Evolutionary conservation across 2,797 vertebrate genomes (phyloP).

Genomic region (Hipposideros larvatus): DNA sequence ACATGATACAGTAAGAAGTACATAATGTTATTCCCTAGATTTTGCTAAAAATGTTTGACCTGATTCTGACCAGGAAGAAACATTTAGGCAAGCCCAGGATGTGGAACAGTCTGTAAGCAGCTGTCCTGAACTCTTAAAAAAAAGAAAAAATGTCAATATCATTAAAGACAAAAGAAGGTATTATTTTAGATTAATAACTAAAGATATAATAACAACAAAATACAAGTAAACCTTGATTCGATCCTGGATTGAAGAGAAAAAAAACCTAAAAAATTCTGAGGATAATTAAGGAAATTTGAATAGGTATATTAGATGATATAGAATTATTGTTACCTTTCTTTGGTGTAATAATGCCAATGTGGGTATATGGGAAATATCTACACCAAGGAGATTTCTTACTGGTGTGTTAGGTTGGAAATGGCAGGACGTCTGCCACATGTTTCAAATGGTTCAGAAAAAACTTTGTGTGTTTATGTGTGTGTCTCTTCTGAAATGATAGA

Average conservation of each 20-base stretch:
- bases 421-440: neutral
- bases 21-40: neutral
- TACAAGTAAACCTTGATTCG: neutral
- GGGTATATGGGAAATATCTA: neutral
- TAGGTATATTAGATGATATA: neutral
- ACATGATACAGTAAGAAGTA: neutral
- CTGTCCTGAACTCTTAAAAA: neutral
- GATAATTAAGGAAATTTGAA: neutral
- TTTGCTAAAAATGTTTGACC: constrained; percentile 27
- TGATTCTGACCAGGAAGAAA: constrained; percentile 26
- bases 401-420: neutral
- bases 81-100: neutral
- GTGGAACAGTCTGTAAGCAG: neutral
- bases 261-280: neutral
- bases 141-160: neutral
- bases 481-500: neutral
- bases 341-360: neutral
- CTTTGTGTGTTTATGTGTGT: neutral
- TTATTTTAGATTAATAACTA: neutral
- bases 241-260: neutral
- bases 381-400: neutral
- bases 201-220: neutral
- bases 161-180: neutral
- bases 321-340: neutral
- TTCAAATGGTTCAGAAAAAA: neutral